phyloP scores from a whole-genome alignment of 1,140 invertebrate genomes.

The Protaetia brevitarsis region DNA sequence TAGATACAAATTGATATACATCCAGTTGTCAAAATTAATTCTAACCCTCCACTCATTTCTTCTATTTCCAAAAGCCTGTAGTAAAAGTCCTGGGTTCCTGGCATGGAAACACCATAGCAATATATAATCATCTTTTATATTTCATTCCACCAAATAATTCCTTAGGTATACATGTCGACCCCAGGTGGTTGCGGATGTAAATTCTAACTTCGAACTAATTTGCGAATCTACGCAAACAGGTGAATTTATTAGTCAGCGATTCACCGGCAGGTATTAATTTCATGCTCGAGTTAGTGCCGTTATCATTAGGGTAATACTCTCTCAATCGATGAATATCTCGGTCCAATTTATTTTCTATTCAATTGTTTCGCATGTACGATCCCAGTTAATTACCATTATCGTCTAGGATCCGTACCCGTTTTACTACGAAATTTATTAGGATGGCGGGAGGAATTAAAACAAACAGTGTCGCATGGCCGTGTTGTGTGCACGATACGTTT shows the following conservation, averaged over 20 bases:
- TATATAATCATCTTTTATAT: too few species aligned
- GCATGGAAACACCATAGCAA: too few species aligned
- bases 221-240: neutral
- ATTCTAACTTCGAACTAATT: too few species aligned
- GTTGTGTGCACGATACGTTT: conserved; percentile 5
- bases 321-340: conserved; percentile 1
- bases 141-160: too few species aligned
- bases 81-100: too few species aligned
- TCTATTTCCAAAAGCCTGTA: too few species aligned
- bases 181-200: too few species aligned
- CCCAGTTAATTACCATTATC: conserved; percentile 6
- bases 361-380: conserved; percentile 7
- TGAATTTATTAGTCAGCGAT: neutral
- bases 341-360: conserved; percentile 7
- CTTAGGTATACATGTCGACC: too few species aligned
- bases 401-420: neutral
- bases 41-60: too few species aligned
- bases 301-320: neutral
- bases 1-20: too few species aligned
- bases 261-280: neutral
- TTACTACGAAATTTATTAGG: neutral
- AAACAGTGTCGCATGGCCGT: neutral
- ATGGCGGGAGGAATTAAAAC: neutral
- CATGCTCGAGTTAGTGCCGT: conserved; percentile 4
- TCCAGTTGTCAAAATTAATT: too few species aligned